These are phyloP conservation scores for Merodon equestris DNA, from an alignment of 2,888 invertebrate genomes.

Conservation along the genomic window DNA sequence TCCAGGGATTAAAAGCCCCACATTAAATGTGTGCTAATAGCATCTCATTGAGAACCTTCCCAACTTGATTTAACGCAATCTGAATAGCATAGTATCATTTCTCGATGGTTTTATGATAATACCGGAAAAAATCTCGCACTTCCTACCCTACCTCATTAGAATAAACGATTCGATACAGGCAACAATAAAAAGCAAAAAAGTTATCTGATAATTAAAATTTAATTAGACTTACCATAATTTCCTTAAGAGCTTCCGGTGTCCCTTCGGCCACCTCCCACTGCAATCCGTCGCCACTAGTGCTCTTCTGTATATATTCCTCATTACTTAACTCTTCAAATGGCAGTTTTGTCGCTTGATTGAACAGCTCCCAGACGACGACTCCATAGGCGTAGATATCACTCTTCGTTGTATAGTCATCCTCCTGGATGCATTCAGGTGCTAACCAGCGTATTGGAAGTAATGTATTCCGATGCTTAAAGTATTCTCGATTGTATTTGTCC, in stretches of 20 bases:
- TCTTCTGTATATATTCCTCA: conserved; percentile 76
- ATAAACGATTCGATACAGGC: too few relatives aligned
- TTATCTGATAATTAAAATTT: neutral
- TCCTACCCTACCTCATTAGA: too few relatives aligned
- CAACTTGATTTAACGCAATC: too few relatives aligned
- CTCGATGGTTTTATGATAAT: too few relatives aligned
- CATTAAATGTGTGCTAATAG: too few relatives aligned
- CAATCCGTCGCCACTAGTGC: conserved; percentile 80
- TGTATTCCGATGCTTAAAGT: conserved; percentile 90
- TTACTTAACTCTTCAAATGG: conserved; percentile 82
- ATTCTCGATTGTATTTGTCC: conserved; percentile 94
- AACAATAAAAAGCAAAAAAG: neutral
- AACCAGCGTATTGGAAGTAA: conserved; percentile 94
- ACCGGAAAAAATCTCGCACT: too few relatives aligned
- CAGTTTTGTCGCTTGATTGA: conserved; percentile 87
- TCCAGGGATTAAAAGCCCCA: too few relatives aligned
- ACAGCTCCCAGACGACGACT: conserved; percentile 93
- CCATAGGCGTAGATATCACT: conserved; percentile 96
- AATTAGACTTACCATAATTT: conserved; percentile 79
- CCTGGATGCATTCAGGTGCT: conserved; percentile 92
- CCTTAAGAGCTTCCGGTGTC: conserved; percentile 82
- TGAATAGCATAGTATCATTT: too few relatives aligned
- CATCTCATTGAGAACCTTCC: too few relatives aligned
- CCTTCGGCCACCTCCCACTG: conserved; percentile 85
- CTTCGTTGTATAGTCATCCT: conserved; percentile 94